Conservation (phyloP, 2,113 vertebrate genomes). For the Rhynchomys soricoides region DNA sequence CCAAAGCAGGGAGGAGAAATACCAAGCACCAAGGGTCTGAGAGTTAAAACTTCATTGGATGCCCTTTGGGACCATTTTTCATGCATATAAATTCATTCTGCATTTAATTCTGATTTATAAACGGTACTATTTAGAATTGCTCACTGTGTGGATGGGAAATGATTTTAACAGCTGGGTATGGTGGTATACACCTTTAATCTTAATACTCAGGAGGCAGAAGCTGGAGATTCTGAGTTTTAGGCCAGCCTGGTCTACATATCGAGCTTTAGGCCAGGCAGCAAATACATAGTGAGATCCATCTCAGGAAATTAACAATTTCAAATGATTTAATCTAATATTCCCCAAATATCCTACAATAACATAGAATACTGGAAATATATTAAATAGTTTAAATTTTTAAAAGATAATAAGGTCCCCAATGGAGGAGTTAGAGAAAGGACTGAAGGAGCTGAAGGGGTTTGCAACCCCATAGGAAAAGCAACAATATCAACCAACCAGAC, state of each 20-base stretch:
- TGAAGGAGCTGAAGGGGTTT: no score
- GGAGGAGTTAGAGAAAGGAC: no score
- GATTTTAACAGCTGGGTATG: neutral
- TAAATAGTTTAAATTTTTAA: neutral
- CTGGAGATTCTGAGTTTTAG: neutral
- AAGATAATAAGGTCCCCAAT: no score
- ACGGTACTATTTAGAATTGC: neutral
- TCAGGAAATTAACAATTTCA: constrained; percentile 16
- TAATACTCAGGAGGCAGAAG: neutral
- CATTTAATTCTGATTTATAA: constrained; percentile 38
- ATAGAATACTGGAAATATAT: neutral
- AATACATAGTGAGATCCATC: no score
- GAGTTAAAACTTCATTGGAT: neutral
- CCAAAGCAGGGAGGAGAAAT: neutral
- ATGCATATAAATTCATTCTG: neutral
- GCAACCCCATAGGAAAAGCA: no score
- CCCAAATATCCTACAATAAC: constrained; percentile 18
- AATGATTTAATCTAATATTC: neutral
- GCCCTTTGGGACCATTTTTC: neutral
- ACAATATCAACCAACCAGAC: no score
- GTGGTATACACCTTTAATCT: neutral
- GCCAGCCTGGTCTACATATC: neutral
- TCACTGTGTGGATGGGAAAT: constrained; percentile 19
- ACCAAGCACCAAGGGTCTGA: neutral
- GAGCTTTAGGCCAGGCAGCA: neutral